Conservation (phyloP, 92 coral and sea anemone genomes). For the Porites divaricata region DNA sequence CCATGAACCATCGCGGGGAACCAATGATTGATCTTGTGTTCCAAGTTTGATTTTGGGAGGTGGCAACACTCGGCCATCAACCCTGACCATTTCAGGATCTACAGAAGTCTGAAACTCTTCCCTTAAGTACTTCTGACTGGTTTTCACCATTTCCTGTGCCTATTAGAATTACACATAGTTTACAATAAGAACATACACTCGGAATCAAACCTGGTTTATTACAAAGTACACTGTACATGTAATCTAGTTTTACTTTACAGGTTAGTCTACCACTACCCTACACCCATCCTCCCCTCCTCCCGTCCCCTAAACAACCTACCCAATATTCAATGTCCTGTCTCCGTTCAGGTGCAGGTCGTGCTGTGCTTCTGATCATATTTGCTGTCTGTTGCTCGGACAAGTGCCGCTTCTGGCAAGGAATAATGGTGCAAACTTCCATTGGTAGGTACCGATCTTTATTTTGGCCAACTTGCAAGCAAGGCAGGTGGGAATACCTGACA, state of each 20-base stretch:
- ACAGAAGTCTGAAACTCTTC: slow-evolving; percentile 79
- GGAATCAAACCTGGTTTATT: too few relatives aligned
- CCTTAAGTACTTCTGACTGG: slow-evolving; percentile 57
- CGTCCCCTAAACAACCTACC: slow-evolving; percentile 48
- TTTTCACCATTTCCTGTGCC: slow-evolving; percentile 65
- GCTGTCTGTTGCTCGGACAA: slow-evolving; percentile 85
- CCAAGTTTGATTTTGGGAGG: slow-evolving; percentile 80
- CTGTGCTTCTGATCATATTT: slow-evolving; percentile 82
- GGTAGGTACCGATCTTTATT: slow-evolving; percentile 78
- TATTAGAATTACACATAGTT: slow-evolving; percentile 4
- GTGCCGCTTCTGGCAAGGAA: slow-evolving; percentile 74
- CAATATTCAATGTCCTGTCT: slow-evolving; percentile 64
- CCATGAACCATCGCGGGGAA: slow-evolving; percentile 89
- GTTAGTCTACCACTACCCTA: too few relatives aligned
- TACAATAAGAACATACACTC: too few relatives aligned
- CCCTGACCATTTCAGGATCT: slow-evolving; percentile 74
- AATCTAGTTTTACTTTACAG: too few relatives aligned
- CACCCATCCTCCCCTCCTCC: too few relatives aligned
- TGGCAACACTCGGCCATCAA: slow-evolving; percentile 85
- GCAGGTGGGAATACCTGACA: slow-evolving; percentile 65
- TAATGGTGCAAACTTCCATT: slow-evolving; percentile 79
- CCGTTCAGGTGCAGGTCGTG: slow-evolving; percentile 78
- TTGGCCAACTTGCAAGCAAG: slow-evolving; percentile 74
- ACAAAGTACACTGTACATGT: too few relatives aligned
- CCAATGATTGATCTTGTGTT: slow-evolving; percentile 36